Evolutionary conservation across 2,797 vertebrate species (phyloP).

Genomic region (Sebastes cheni): DNA sequence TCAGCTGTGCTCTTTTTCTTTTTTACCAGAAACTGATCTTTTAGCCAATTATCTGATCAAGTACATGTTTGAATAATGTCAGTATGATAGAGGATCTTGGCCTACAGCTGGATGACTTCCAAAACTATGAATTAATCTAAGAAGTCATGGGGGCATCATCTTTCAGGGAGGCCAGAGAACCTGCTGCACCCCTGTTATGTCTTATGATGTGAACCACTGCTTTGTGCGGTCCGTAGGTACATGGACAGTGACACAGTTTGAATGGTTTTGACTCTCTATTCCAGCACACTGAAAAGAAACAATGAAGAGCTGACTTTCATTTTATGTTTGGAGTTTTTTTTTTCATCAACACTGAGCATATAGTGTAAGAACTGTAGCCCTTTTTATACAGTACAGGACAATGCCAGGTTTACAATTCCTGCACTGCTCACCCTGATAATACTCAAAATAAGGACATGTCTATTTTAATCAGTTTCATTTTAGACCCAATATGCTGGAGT

Average conservation of each 20-base stretch:
- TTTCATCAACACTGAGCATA: background rate
- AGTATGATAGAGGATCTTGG: background rate
- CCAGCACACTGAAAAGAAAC: background rate
- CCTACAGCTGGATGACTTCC: background rate
- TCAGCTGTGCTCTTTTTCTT: background rate
- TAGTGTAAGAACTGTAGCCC: background rate
- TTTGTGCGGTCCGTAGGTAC: background rate
- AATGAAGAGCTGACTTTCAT: background rate
- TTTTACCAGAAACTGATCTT: background rate
- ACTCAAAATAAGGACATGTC: background rate
- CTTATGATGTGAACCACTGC: background rate
- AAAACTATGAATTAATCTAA: slow-evolving; percentile 6
- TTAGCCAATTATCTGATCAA: background rate
- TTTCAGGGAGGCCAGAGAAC: background rate
- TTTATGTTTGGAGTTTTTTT: background rate
- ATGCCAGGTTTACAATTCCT: background rate
- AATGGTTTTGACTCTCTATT: background rate
- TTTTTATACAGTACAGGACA: background rate
- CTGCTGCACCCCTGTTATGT: background rate
- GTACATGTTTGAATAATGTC: background rate
- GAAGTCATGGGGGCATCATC: background rate
- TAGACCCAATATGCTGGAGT: background rate
- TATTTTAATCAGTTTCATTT: background rate
- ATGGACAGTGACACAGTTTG: background rate
- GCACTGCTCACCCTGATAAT: background rate